These are phyloP conservation scores for Camelus dromedarius DNA, from an alignment of 2,113 vertebrate genomes.

Conservation along the genomic window DNA sequence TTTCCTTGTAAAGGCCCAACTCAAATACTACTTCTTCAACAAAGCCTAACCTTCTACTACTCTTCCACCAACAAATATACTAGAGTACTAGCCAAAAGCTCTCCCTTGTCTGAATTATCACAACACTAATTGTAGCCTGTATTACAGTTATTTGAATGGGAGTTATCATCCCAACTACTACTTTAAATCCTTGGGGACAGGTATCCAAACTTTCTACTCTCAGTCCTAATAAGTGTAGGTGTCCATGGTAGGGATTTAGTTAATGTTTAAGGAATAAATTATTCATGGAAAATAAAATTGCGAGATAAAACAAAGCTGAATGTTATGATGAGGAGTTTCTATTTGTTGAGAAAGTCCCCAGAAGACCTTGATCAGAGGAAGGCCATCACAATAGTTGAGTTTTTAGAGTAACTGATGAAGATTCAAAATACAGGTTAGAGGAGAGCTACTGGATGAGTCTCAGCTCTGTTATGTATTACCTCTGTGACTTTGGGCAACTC, in stretches of 20 bases:
- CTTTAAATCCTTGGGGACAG: constrained; percentile 4
- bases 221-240: neutral
- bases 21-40: neutral
- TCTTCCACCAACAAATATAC: neutral
- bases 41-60: neutral
- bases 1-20: neutral
- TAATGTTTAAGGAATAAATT: constrained; percentile 11
- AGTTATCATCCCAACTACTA: neutral
- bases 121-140: neutral
- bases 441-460: neutral
- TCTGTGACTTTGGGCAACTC: neutral
- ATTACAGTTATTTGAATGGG: neutral
- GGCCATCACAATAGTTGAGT: neutral
- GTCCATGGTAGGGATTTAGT: neutral
- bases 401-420: constrained; percentile 19
- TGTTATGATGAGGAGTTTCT: neutral
- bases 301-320: constrained; percentile 19
- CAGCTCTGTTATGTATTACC: neutral
- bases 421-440: neutral
- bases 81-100: neutral
- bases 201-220: neutral
- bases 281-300: neutral
- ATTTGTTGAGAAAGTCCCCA: neutral
- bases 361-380: constrained; percentile 8
- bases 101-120: neutral